phyloP scores from a whole-genome alignment of 92 coral and sea anemone species.

The Porites lobata region DNA sequence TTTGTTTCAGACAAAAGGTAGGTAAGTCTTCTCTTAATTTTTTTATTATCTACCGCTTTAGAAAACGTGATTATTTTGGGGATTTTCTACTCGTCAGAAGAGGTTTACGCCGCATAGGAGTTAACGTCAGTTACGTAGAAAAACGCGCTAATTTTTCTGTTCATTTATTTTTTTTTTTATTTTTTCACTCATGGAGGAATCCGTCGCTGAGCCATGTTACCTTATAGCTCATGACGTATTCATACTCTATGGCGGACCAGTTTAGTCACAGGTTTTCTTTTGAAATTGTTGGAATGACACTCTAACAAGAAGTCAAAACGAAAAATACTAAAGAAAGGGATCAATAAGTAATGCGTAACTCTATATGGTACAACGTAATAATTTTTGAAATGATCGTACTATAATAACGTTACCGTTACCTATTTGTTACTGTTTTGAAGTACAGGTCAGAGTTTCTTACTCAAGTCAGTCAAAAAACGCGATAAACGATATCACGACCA shows the following conservation, averaged over 20 bases:
- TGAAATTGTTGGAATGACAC: background rate
- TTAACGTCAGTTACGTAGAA: background rate
- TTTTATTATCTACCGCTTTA: background rate
- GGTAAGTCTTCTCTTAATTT: no score
- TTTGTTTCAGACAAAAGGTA: background rate
- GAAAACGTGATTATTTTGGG: background rate
- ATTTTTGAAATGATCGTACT: no score
- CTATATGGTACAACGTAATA: no score
- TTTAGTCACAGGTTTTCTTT: background rate
- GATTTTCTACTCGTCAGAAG: background rate
- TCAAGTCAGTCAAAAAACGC: no score
- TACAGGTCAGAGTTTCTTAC: no score
- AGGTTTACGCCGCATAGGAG: background rate
- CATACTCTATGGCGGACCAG: background rate
- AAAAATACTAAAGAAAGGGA: background rate
- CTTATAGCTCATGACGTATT: background rate
- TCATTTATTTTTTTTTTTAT: no score
- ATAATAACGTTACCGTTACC: no score
- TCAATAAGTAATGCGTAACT: background rate
- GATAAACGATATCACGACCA: no score
- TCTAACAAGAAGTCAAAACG: no score
- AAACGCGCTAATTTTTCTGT: background rate
- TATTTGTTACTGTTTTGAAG: no score
- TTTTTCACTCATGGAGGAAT: background rate
- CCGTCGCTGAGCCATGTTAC: background rate